Base-by-base conservation (phyloP, 1,140 invertebrate genomes). In the Drosophila neocordata region DNA sequence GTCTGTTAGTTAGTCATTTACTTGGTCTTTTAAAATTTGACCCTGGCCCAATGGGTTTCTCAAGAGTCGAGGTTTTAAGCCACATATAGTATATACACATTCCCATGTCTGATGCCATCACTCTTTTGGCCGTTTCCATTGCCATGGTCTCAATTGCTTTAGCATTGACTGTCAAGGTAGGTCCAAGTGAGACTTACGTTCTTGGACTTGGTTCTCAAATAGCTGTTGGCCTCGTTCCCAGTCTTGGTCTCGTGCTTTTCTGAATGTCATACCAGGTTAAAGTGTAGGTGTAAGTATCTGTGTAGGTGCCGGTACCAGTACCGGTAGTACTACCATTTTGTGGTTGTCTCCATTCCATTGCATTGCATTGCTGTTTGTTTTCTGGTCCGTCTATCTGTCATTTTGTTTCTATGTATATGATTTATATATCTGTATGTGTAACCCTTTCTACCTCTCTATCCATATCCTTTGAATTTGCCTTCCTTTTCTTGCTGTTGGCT, bases 91-190 rank as follows among this genome's bases (percentile, higher is more conserved):
- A 20, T 66, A 24, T 24, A 37, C 38, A 41, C 9, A 8, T 13
- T 55, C 34, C 59, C 27, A 48, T 56, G 31, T 69, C 59, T 63
- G 62, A 57, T 62, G 38, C 41, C 44, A 64, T 35, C 53, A 41
- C 56, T 20, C 13, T 12, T 12, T 61, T 27, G 41, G n/a, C 41
- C 22, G 3, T 48, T 20, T 38, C 11, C 27, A 63, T n/a, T 44
- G 77, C 58, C 77, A 31, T 63, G 56, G 76, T 56, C 82, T 82
- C 83, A 85, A 85, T 82, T 85, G 73, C 75, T 82, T 66, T 85
- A 83, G 66, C 82, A 85, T 85, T 85, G 82, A 82, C 74, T 87
- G 74, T 74, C 82, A 85, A 87, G 82, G 78, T 69, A 58, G 65
- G 64, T 63, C 64, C 53, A 34, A 64, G 68, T 73, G 65, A 69